Base-by-base conservation (phyloP, 53 echinoderm and acorn worm genomes). In the Patiria pectinifera region DNA sequence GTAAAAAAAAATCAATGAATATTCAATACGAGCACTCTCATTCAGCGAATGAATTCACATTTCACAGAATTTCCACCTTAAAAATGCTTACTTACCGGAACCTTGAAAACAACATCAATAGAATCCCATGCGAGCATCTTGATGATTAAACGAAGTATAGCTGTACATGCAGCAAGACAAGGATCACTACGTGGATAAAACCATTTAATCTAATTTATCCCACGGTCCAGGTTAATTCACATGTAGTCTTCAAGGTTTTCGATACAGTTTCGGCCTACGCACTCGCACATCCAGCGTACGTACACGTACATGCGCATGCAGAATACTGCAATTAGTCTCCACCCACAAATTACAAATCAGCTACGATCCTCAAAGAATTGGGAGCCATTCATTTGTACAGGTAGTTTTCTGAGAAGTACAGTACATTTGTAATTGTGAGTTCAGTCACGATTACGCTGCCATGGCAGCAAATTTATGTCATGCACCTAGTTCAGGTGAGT, bases 71-170 rank as follows among this genome's bases (percentile, higher is more conserved):
- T 53, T 53, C 53, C 66, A 66, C 3, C 66, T 12, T 60, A 14
- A 66, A 63, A 14, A 66, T 66, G 15, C 66, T 66, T 7, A 66
- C 66, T 74, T 74, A 74, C 74, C 4, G 23, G 74, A 77, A 87
- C 87, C 87, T 87, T 87, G 87, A 78, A 77, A 21, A 59, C 47
- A 46, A 90, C 47, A 66, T 90, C 81, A 48, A 90, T 45, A 0
- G 90, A 69, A 69, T 90, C 80, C 90, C 90, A 90, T 15, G 90
- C 90, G 80, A 60, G 49, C 90, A 90, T 90, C 90, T 62, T 80
- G 21, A 43, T 21, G n/a, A 53, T 15, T 18, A 18, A 26, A 66
- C 23, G 62, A 74, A 74, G 66, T 60, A 12, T 60, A 60, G 12
- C 3, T 66, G 66, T 66, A 15, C 66, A 66, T 74, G 74, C 19